Evolutionary conservation across 2,113 vertebrate genomes (phyloP).

Genomic region (Sporophila hypoxantha): DNA sequence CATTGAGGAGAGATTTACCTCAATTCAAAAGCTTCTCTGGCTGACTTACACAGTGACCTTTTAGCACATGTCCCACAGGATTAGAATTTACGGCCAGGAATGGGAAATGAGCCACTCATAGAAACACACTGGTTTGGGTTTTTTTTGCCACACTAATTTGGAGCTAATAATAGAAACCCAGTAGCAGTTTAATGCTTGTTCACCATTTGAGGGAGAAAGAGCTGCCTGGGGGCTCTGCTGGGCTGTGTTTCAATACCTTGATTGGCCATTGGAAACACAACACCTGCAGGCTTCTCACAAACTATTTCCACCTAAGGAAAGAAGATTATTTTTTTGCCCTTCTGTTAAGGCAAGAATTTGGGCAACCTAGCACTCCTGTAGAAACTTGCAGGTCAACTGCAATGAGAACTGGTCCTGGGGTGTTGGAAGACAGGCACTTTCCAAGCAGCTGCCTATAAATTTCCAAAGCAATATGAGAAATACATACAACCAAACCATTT

Average conservation of each 20-base stretch:
- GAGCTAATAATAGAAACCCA: conserved; percentile 37
- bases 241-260: conserved; percentile 36
- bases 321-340: neutral
- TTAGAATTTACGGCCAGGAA: conserved; percentile 50
- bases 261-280: conserved; percentile 6
- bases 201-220: conserved; percentile 22
- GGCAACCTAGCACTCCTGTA: neutral
- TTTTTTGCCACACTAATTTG: neutral
- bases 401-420: neutral
- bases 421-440: neutral
- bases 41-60: conserved; percentile 68
- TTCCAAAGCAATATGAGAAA: neutral
- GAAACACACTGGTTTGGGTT: neutral
- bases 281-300: neutral
- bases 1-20: conserved; percentile 10
- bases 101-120: conserved; percentile 21
- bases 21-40: neutral
- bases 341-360: neutral
- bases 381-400: neutral
- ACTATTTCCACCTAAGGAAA: neutral
- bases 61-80: conserved; percentile 10
- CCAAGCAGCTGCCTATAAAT: neutral
- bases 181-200: conserved; percentile 14
- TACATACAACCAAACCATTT: neutral
- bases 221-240: neutral